phyloP scores from a whole-genome alignment of 2,113 vertebrate species.

The Hucho hucho region DNA sequence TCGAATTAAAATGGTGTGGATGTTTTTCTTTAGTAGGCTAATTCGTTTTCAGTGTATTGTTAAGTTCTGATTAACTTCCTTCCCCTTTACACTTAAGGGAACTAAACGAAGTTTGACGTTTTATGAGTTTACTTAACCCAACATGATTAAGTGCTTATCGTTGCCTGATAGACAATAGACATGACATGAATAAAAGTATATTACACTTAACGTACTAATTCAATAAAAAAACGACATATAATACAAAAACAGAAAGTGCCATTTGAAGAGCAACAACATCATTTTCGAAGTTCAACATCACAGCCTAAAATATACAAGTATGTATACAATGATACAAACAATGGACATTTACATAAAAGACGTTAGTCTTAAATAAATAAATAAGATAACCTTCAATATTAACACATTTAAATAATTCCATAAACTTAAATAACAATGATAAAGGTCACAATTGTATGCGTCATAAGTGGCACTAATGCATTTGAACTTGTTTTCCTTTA shows the following conservation, averaged over 20 bases:
- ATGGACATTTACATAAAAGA: conserved; percentile 71
- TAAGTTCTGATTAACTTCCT: conserved; percentile 65
- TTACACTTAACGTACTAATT: conserved; percentile 48
- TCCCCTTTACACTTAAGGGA: conserved; percentile 71
- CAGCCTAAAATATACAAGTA: conserved; percentile 81
- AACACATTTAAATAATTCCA: conserved; percentile 83
- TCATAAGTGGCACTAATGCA: conserved; percentile 86
- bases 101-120: conserved; percentile 66
- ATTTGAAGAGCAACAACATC: conserved; percentile 71
- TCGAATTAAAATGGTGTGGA: conserved; percentile 13
- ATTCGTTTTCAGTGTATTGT: neutral
- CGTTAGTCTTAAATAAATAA: conserved; percentile 64
- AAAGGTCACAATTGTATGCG: conserved; percentile 90
- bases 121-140: conserved; percentile 63
- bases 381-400: conserved; percentile 61
- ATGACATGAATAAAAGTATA: conserved; percentile 56
- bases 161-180: conserved; percentile 72
- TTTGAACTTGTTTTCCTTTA: conserved; percentile 39
- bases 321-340: conserved; percentile 73
- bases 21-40: neutral
- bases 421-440: conserved; percentile 75
- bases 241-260: conserved; percentile 80
- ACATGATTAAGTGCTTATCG: conserved; percentile 87
- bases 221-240: conserved; percentile 73
- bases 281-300: conserved; percentile 80